Percentiles rank a stretch among this genome's conserved stretches.
Conservation (phyloP, 2,888 invertebrate species). For the Heliconius cydno region DNA sequence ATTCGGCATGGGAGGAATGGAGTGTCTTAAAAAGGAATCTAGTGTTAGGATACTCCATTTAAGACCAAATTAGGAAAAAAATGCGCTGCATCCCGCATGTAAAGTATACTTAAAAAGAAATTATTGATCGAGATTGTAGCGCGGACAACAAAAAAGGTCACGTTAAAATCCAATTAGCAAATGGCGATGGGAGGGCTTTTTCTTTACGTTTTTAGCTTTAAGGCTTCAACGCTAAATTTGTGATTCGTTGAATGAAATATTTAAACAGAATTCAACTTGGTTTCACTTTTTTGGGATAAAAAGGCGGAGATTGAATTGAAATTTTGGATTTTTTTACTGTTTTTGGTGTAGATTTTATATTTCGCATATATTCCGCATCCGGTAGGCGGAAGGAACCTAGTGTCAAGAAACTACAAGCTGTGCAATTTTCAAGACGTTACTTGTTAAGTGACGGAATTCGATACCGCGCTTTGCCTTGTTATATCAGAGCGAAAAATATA, state of each 20-base stretch:
- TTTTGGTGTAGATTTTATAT: not conserved
- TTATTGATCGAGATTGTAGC: slow-evolving; percentile 15
- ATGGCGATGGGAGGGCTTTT: slow-evolving; percentile 33
- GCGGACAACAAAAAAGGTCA: slow-evolving; percentile 29
- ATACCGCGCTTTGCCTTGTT: too few relatives aligned
- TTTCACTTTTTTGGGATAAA: not conserved
- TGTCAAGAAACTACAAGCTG: too few relatives aligned
- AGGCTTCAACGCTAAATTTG: slow-evolving; percentile 15
- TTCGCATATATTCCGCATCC: too few relatives aligned
- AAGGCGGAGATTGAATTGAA: not conserved
- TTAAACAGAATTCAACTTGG: not conserved
- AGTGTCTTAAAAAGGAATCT: not conserved
- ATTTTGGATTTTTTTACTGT: not conserved
- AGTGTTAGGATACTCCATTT: not conserved
- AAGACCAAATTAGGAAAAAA: too few relatives aligned
- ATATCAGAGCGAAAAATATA: too few relatives aligned
- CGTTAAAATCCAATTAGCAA: slow-evolving; percentile 45
- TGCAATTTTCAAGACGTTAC: too few relatives aligned
- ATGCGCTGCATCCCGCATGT: not conserved
- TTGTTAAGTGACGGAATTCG: too few relatives aligned
- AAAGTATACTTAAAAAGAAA: not conserved
- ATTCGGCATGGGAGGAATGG: not conserved
- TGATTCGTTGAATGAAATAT: slow-evolving; percentile 16
- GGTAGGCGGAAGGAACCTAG: too few relatives aligned
- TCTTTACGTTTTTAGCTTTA: slow-evolving; percentile 30